A percentile compares a stretch with the other conserved stretches of the same genome.
These are phyloP conservation scores for Eremobia ochroleuca DNA, from an alignment of 2,888 invertebrate species.

Conservation along the genomic window DNA sequence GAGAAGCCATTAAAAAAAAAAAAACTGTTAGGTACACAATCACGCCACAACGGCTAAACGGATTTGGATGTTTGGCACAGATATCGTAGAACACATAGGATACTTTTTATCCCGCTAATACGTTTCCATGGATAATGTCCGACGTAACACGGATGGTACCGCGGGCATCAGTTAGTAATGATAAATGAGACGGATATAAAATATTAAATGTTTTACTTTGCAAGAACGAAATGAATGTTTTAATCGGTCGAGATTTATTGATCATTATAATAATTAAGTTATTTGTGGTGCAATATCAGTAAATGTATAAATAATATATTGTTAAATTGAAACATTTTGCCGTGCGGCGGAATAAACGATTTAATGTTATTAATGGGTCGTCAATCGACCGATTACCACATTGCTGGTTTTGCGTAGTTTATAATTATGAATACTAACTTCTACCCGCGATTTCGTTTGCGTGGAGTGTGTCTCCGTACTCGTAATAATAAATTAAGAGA, in stretches of 20 bases:
- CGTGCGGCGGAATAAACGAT: not conserved
- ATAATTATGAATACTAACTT: not conserved
- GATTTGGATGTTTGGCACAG: not conserved
- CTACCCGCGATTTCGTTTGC: too few species aligned
- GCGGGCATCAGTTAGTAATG: not conserved
- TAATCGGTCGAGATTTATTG: slow-evolving; percentile 22
- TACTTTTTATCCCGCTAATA: not conserved
- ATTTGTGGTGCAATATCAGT: not conserved
- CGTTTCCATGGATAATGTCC: not conserved
- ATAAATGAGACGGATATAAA: not conserved
- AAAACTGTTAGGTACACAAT: too few species aligned
- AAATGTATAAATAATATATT: slow-evolving; percentile 5
- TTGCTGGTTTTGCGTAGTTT: not conserved
- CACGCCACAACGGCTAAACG: not conserved
- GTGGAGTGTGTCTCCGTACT: too few species aligned
- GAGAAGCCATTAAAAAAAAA: too few species aligned
- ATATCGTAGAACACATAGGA: not conserved
- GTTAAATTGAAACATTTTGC: slow-evolving; percentile 9
- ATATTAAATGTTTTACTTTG: not conserved
- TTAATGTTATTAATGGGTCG: slow-evolving; percentile 4
- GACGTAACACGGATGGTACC: not conserved
- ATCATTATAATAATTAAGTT: slow-evolving; percentile 2
- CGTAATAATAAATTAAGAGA: too few species aligned
- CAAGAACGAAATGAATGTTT: not conserved
- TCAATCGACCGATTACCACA: slow-evolving; percentile 1